Conservation (phyloP, 30 jellyfish, hydroid and myxozoan species). For the Pelagia noctiluca region DNA sequence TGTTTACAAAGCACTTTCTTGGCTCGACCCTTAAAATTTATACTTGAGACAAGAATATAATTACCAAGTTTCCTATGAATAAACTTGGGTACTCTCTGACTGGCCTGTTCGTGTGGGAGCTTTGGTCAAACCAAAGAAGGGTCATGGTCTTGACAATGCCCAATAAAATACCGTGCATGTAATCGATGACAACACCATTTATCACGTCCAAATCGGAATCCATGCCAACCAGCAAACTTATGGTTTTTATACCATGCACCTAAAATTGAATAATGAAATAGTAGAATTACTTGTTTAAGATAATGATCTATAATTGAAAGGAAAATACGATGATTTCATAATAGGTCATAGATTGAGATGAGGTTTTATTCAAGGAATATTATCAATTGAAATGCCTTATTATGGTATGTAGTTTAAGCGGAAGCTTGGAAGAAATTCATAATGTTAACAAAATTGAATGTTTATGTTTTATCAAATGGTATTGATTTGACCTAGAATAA, state of each 20-base stretch:
- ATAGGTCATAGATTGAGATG: background rate
- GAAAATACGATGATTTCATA: background rate
- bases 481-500: too few relatives aligned
- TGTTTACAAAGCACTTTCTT: too few relatives aligned
- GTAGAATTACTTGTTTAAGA: background rate
- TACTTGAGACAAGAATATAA: background rate
- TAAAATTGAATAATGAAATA: background rate
- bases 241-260: slow-evolving; percentile 25
- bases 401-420: background rate
- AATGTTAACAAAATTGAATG: background rate
- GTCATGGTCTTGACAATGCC: slow-evolving; percentile 50
- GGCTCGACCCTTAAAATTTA: too few relatives aligned
- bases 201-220: slow-evolving; percentile 20
- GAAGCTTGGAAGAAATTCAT: background rate
- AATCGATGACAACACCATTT: slow-evolving; percentile 32
- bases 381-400: background rate
- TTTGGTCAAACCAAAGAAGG: slow-evolving; percentile 37
- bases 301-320: background rate
- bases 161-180: slow-evolving; percentile 11
- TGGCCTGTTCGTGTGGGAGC: background rate
- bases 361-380: background rate
- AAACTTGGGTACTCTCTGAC: background rate
- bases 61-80: slow-evolving; percentile 22
- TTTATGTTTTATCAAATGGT: too few relatives aligned
- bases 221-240: background rate